Base-by-base conservation (phyloP, 2,113 vertebrate genomes). In the Lophochroa leadbeateri region DNA sequence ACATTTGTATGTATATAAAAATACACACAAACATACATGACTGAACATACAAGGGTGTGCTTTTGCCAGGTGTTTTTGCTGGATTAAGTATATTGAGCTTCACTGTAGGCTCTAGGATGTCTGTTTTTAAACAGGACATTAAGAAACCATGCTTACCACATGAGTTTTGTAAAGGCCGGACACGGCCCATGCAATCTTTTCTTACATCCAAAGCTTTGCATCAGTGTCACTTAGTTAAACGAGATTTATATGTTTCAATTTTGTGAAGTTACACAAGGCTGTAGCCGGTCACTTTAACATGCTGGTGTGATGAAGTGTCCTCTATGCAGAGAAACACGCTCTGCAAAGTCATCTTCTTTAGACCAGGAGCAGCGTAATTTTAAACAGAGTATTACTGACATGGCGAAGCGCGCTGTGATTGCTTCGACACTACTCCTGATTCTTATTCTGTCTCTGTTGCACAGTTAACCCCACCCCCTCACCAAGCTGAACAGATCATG, bases 341-440 rank as follows among this genome's bases (percentile, higher is more conserved):
- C 82, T 74, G 75, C 82, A 92, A 90, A 95, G 49, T n/a, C 50
- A 93, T 91, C 86, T 91, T 81, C 52, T 69, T 85, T 61, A 76
- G 41, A 79, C 79, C 58, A 58, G 82, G 49, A 76, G 49, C 39
- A 74, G 86, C 5, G 8, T 57, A 60, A 88, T 92, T 93, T 92
- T 55, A 83, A 94, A 69, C 17, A 50, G 28, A 58, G 44, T 25
- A 43, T n/a, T 82, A 77, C 65, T 76, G 83, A 79, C 91, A 91
- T 65, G 52, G 81, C 49, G 82, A 92, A 60, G 60, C 8, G 1
- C 0, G 0, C 64, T n/a, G 33, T 33, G 69, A 86, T 49, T 78
- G 77, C 88, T 91, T 75, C 68, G 69, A 84, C 94, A 90, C 72
- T 64, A 27, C 28, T 81, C 64, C 50, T 64, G 65, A 79, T 88